Conservation (phyloP, 2,113 vertebrate species). For the Euleptes europaea region DNA sequence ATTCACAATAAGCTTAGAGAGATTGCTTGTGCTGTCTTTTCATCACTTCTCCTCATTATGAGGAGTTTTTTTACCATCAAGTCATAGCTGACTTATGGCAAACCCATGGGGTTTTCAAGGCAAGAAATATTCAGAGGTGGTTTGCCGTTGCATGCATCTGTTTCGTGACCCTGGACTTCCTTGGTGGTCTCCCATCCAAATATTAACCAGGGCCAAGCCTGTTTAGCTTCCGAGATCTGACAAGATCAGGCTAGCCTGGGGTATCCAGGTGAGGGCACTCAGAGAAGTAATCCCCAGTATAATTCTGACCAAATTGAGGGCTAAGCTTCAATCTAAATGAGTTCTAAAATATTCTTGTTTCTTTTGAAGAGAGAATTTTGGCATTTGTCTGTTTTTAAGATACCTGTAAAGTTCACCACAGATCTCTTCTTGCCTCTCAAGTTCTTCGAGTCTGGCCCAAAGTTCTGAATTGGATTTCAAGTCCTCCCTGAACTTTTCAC, state of each 20-base stretch:
- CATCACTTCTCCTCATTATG: neutral
- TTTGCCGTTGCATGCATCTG: no score
- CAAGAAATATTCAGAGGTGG: neutral
- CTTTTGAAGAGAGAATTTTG: neutral
- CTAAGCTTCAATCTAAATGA: no score
- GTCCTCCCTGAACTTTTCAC: slow-evolving; percentile 54
- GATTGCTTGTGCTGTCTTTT: neutral
- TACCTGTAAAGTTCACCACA: slow-evolving; percentile 87
- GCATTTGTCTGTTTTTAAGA: neutral
- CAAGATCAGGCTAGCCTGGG: no score
- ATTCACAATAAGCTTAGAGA: neutral
- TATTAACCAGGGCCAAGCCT: no score
- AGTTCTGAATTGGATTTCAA: slow-evolving; percentile 84
- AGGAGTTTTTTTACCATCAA: neutral
- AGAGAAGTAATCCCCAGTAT: neutral
- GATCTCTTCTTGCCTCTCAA: slow-evolving; percentile 86
- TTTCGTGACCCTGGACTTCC: no score
- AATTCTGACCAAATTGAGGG: neutral
- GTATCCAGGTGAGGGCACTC: no score
- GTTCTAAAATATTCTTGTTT: neutral
- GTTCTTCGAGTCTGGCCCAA: slow-evolving; percentile 91
- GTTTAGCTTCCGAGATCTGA: no score
- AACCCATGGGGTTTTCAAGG: no score
- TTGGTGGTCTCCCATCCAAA: no score
- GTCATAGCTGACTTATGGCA: no score